phyloP scores from a whole-genome alignment of 2,888 invertebrate species.

The Norana najaformis region DNA sequence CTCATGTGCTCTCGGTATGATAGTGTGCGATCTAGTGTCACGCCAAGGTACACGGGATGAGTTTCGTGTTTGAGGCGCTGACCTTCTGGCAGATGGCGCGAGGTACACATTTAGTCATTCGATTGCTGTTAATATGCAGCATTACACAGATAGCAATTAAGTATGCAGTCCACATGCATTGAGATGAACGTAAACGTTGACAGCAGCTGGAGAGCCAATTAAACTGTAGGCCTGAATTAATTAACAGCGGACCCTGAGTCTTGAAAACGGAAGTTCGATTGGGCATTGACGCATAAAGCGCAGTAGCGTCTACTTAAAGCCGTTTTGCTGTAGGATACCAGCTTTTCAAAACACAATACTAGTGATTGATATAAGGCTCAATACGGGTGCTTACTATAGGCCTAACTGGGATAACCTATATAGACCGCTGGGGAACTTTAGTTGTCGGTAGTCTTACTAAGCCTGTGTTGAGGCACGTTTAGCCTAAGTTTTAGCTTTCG shows the following conservation, averaged over 20 bases:
- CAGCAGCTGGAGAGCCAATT: not conserved
- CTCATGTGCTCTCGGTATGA: no score
- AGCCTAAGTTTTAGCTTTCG: not conserved
- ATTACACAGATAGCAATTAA: not conserved
- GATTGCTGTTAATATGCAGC: not conserved
- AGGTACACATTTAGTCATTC: not conserved
- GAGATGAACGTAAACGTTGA: not conserved
- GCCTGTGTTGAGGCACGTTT: not conserved
- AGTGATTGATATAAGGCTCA: not conserved
- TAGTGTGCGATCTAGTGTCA: no score
- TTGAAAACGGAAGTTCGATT: not conserved
- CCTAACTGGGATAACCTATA: not conserved
- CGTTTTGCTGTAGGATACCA: not conserved
- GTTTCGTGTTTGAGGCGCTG: no score
- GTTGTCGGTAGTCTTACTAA: no score
- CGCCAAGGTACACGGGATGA: no score
- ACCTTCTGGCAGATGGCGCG: no score
- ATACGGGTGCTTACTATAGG: not conserved
- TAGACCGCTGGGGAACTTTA: not conserved
- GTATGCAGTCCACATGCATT: no score
- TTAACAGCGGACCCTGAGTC: not conserved
- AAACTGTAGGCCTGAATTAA: not conserved
- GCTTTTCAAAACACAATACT: not conserved
- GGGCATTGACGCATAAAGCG: not conserved
- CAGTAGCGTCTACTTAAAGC: not conserved